Base-by-base conservation (phyloP, 2,797 vertebrate genomes). In the Acrossocheilus wenchowensis region DNA sequence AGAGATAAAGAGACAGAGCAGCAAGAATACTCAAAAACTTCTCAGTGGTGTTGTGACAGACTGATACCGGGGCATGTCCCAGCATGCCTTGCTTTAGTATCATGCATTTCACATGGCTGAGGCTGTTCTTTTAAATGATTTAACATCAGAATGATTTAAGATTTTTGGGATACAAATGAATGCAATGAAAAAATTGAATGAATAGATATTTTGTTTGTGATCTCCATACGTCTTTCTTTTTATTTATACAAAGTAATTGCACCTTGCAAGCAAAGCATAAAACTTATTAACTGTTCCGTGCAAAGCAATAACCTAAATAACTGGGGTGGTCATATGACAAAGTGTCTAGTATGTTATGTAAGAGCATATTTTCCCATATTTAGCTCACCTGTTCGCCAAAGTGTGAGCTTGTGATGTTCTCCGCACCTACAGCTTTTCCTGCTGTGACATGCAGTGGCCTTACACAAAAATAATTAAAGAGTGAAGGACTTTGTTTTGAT, bases 371-470 rank as follows among this genome's bases (percentile, higher is more conserved):
- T 85, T 80, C 66, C 19, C 64, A 14, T 62, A 52, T 79, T 34
- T 62, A 71, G 64, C 66, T 62, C 77, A 71, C n/a, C 8, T n/a
- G 0, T 45, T 80, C 10, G 2, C 17, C 48, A 72, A 48, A 68
- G 73, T 78, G 10, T 8, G 10, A 84, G n/a, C n/a, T 84, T 78
- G 15, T 14, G 34, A 79, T 71, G 69, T 85, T 84, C 45, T 79
- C 66, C 43, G 66, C 78, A 88, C 81, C 66, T 80, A 77, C 89
- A 57, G n/a, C 57, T 60, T 64, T 57, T 82, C 85, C 73, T 87
- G 87, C 84, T 79, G 77, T 54, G 81, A 69, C 87, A 80, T 45
- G 89, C 78, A 41, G 36, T 74, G 57, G 60, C 80, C 52, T 41
- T 78, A 64, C 30, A 34, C 21, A 41, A 77, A 64, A 54, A 68